Base-by-base conservation (phyloP, 2,888 invertebrate genomes). In the Agonopterix arenella region DNA sequence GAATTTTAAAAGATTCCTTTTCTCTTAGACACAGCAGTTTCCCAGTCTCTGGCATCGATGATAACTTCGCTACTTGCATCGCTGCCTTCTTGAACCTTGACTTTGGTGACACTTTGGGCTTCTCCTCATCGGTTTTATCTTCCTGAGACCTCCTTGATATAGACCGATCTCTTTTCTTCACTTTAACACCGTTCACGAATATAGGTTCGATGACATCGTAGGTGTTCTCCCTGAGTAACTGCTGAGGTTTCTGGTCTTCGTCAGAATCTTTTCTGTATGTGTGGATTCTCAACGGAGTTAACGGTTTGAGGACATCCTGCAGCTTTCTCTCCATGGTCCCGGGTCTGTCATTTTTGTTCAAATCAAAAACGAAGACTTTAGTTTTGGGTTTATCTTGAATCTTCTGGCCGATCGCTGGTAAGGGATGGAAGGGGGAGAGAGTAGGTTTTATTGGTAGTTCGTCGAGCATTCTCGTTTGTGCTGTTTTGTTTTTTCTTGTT, bases 321-420 rank as follows among this genome's bases (percentile, higher is more conserved):
- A 83, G 57, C 54, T 82, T 80, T 2, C 72, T 57, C 8, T 73
- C 62, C 47, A 62, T 66, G 45, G 58, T 57, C 52, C 66, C 60
- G 9, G 55, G 54, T n/a, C 49, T 52, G n/a, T 64, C 61, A 44
- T 61, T 68, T 56, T 75, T 75, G 48, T 84, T 78, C 3, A 88
- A 56, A 58, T 88, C 80, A 54, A 86, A 81, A 36, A 88, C 69
- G 4, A 88, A 80, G 3, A 88, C 73, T 76, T 88, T 86, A 1
- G 86, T 78, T 51, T 80, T 80, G 9, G 75, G 61, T 45, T 70
- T 70, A 38, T 76, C 80, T 1, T 76, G 80, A 2, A 73, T 61
- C 51, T 76, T 81, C 61, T 88, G 79, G 36, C 88, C 86, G 52
- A 90, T 90, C 7, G 89, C 89, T 1, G 90, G 90, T 5, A 90